Evolutionary conservation across 2,113 vertebrate genomes (phyloP), one percentile per base, ranked within the genome.

Genomic region (Eurystomus gularis): DNA sequence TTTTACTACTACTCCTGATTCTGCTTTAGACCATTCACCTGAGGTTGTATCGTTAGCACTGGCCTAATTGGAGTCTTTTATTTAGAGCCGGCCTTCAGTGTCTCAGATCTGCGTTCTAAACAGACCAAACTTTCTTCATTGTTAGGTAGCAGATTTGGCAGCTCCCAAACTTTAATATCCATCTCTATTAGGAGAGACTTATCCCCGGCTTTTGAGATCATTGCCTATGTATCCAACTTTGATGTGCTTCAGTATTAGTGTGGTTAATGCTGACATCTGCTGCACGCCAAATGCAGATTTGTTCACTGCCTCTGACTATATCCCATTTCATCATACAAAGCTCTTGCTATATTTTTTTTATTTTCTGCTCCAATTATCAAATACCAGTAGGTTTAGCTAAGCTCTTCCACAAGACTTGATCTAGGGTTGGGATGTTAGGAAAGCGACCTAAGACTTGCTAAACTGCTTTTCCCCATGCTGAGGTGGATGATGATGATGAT

Each of bases 201-300:
- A 96, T 85, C 84, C 79, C 31, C 40, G 57, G 91, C 78, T 91
- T 94, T 91, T 69, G 93, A 77, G 75, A 80, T 80, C 66, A 42
- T 46, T 91, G 62, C 40, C 72, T 81, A 8, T 73, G 49, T 80
- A 49, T 65, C 84, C 82, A 82, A 3, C 68, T 83, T 83, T 1
- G 7, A 49, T 71, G 60, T 75, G 70, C 71, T 72, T 76, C 40
- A 9, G 28, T 65, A 20, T 94, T 82, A 87, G 68, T 20, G 65
- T 82, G 89, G 62, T 76, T 94, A 80, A 79, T 77, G 73, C 86
- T 58, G 70, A 39, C 64, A 79, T 54, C 48, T 68, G 88, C 92
- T 65, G 44, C 88, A 62, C 69, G 29, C 51, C 17, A 33, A 85
- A 37, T 33, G 64, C 79, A 54, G 85, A 51, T 86, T 68, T 90